Conservation (phyloP, 2,113 vertebrate species). For the Globicephala melas region DNA sequence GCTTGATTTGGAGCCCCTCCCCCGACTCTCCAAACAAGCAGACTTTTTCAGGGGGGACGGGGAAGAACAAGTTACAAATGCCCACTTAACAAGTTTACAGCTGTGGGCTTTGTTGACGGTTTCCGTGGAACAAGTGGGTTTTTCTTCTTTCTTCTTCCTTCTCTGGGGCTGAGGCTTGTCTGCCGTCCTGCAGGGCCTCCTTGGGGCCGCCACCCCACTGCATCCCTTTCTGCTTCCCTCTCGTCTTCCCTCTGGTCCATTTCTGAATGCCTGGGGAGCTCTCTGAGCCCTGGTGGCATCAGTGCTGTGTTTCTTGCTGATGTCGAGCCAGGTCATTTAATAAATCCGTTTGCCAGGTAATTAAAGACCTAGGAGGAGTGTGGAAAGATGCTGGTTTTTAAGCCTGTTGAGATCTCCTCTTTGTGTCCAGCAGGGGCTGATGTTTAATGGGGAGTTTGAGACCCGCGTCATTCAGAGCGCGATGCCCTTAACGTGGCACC, state of each 20-base stretch:
- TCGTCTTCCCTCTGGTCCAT: not conserved
- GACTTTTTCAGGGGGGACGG: not conserved
- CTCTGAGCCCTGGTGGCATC: accelerated
- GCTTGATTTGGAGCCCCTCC: not conserved
- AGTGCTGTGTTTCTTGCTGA: not conserved
- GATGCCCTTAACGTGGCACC: accelerated
- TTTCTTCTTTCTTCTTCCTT: not conserved
- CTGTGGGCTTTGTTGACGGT: not conserved
- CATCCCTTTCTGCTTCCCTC: not conserved
- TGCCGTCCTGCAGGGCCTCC: not conserved
- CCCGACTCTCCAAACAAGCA: not conserved
- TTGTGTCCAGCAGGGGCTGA: not conserved
- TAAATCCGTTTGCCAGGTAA: not conserved
- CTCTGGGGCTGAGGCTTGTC: not conserved
- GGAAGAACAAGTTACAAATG: not conserved
- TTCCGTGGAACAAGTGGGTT: not conserved
- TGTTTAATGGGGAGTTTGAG: not conserved
- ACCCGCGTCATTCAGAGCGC: accelerated
- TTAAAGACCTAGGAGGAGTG: not conserved
- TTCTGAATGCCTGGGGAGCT: not conserved
- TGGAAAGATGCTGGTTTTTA: not conserved
- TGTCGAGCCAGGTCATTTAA: not conserved
- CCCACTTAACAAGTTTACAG: not conserved
- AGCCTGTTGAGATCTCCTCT: not conserved
- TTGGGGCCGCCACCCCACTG: not conserved